Evolutionary conservation across 1,140 invertebrate genomes (phyloP).

Genomic region (Zaprionus lachaisei): DNA sequence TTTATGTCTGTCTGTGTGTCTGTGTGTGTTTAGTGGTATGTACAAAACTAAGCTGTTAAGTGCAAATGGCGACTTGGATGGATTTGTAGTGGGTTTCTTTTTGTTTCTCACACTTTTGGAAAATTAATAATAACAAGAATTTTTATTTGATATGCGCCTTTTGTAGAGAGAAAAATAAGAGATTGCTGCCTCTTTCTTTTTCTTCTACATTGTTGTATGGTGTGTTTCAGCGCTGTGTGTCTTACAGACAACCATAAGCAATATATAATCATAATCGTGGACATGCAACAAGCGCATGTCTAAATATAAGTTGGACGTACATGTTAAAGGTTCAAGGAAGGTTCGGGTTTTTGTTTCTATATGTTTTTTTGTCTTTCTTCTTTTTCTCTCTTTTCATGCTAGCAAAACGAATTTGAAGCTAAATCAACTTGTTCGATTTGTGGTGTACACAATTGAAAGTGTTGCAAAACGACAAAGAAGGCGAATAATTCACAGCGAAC

Average conservation of each 20-base stretch:
- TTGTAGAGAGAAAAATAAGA: slow-evolving; percentile 1
- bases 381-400: slow-evolving; percentile 9
- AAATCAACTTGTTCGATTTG: slow-evolving; percentile 9
- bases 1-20: slow-evolving; percentile 10
- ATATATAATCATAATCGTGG: slow-evolving; percentile 28
- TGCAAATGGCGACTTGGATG: slow-evolving; percentile 50
- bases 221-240: slow-evolving; percentile 20
- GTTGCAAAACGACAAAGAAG: slow-evolving; percentile 19
- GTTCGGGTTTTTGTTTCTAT: slow-evolving; percentile 32
- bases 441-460: slow-evolving; percentile 49
- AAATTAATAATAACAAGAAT: slow-evolving; percentile 30
- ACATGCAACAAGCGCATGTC: slow-evolving; percentile 18
- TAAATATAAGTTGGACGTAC: slow-evolving; percentile 45
- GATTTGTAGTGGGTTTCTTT: slow-evolving; percentile 22
- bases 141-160: slow-evolving; percentile 33
- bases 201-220: neutral
- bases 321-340: slow-evolving; percentile 52
- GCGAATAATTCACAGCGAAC: neutral
- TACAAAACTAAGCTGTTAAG: slow-evolving; percentile 49
- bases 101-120: neutral
- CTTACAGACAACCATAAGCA: slow-evolving; percentile 48
- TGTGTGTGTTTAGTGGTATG: slow-evolving; percentile 31
- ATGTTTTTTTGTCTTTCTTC: slow-evolving; percentile 3
- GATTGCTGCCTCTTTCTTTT: neutral
- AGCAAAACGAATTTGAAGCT: slow-evolving; percentile 29